phyloP scores from a whole-genome alignment of 2,113 vertebrate genomes.

The Hippopotamus amphibius region DNA sequence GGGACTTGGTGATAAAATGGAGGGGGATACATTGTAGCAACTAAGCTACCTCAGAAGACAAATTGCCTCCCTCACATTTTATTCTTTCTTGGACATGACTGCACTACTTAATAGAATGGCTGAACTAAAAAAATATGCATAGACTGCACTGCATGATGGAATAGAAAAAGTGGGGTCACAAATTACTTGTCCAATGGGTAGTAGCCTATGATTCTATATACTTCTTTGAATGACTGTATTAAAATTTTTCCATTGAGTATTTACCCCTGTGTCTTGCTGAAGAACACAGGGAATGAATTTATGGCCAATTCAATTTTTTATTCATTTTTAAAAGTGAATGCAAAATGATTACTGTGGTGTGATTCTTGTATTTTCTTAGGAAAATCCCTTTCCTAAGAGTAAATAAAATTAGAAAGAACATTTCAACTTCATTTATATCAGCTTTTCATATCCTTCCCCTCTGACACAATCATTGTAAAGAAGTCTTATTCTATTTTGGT shows the following conservation, averaged over 20 bases:
- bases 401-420: conserved; percentile 8
- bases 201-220: background rate
- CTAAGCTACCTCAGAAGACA: conserved; percentile 34
- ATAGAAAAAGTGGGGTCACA: background rate
- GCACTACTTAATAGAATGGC: background rate
- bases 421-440: conserved; percentile 25
- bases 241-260: background rate
- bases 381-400: background rate
- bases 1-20: background rate
- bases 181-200: background rate
- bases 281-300: background rate
- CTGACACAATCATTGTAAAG: background rate
- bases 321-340: background rate
- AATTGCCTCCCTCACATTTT: background rate
- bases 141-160: background rate
- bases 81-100: background rate
- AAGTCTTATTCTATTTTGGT: background rate
- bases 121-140: background rate
- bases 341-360: background rate
- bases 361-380: background rate
- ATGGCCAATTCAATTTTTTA: background rate
- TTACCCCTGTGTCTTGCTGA: background rate
- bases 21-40: background rate
- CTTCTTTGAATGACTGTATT: background rate
- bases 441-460: background rate